These are phyloP conservation scores for Parazoanthus swiftii DNA, from an alignment of 92 coral and sea anemone genomes.

Conservation along the genomic window DNA sequence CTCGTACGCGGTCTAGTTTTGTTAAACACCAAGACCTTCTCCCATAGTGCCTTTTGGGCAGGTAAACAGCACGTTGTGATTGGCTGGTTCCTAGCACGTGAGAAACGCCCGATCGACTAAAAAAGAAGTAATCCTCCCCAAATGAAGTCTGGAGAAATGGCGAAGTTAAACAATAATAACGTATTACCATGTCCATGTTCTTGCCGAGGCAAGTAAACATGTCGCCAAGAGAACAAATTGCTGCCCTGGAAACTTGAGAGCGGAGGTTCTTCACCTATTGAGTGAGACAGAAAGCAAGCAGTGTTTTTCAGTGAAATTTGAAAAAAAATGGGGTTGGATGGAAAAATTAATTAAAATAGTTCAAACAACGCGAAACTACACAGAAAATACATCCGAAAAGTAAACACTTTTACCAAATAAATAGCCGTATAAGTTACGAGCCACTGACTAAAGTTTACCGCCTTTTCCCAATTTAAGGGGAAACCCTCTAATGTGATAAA, in stretches of 20 bases:
- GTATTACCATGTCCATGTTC: conserved; percentile 86
- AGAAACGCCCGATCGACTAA: neutral
- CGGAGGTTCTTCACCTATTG: conserved; percentile 91
- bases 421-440: neutral
- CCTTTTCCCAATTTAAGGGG: neutral
- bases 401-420: too few relatives aligned
- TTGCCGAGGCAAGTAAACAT: conserved; percentile 88
- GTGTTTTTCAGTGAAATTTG: neutral
- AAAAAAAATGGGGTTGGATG: neutral
- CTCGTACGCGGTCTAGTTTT: too few relatives aligned
- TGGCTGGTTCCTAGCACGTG: neutral
- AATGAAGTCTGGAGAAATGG: neutral
- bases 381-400: neutral
- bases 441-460: neutral
- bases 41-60: neutral
- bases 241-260: conserved; percentile 95
- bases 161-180: neutral
- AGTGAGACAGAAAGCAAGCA: neutral
- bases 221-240: conserved; percentile 86
- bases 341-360: too few relatives aligned
- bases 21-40: neutral
- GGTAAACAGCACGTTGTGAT: neutral
- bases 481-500: too few relatives aligned
- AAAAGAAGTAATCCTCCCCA: neutral
- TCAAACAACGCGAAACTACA: neutral